Conservation (phyloP, 2,888 invertebrate genomes). For the Spodoptera picta region DNA sequence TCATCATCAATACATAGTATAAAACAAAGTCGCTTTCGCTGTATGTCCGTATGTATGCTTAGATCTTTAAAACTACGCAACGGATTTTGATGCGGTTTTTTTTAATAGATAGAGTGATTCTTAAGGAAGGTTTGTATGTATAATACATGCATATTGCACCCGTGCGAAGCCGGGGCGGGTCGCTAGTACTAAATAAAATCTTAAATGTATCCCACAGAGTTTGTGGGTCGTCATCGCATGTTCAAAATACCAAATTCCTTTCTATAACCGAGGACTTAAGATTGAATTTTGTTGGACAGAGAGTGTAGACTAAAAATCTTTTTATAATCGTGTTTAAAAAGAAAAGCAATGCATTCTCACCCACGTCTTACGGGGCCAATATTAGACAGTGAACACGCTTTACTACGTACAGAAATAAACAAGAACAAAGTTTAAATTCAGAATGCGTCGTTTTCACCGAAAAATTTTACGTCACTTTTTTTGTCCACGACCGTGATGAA, state of each 20-base stretch:
- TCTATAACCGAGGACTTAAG: slow-evolving; percentile 11
- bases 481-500: slow-evolving; percentile 19
- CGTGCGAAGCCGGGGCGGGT: too few relatives aligned
- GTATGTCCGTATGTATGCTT: too few relatives aligned
- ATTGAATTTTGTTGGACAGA: slow-evolving; percentile 47
- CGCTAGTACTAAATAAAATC: slow-evolving; percentile 25
- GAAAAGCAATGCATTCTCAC: slow-evolving; percentile 70
- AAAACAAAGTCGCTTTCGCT: too few relatives aligned
- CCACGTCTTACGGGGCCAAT: slow-evolving; percentile 63
- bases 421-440: slow-evolving; percentile 53
- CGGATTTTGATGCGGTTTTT: too few relatives aligned
- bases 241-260: slow-evolving; percentile 5
- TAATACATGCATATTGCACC: too few relatives aligned
- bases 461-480: slow-evolving; percentile 16
- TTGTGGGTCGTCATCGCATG: slow-evolving; percentile 45
- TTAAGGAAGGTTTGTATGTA: too few relatives aligned
- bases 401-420: slow-evolving; percentile 64
- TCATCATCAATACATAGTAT: too few relatives aligned
- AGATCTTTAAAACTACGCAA: too few relatives aligned
- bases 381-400: slow-evolving; percentile 61
- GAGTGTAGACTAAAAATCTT: slow-evolving; percentile 47
- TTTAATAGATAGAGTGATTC: too few relatives aligned
- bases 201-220: slow-evolving; percentile 36
- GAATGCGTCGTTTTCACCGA: slow-evolving; percentile 8
- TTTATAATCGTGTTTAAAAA: slow-evolving; percentile 65